Percentiles rank a stretch among this genome's conserved stretches.
Evolutionary conservation across 2,888 invertebrate genomes (phyloP).

Genomic region (Bembecia ichneumoniformis): DNA sequence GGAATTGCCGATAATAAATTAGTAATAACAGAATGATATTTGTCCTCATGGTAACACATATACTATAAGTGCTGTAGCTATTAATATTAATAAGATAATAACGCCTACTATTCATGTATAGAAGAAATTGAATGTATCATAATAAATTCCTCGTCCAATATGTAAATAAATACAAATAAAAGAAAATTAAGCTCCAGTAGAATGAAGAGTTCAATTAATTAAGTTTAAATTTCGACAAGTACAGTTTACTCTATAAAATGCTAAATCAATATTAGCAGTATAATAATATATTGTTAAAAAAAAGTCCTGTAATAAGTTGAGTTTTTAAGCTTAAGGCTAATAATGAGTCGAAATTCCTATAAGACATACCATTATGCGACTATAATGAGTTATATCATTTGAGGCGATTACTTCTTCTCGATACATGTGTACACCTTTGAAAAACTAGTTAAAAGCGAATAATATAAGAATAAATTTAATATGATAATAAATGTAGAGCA

Average conservation of each 20-base stretch:
- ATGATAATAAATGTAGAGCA: no score
- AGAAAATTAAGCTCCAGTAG: conserved; percentile 81
- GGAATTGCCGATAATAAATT: conserved; percentile 81
- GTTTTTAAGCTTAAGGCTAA: conserved; percentile 74
- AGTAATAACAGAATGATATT: conserved; percentile 86
- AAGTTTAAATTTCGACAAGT: conserved; percentile 81
- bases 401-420: no score
- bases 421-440: no score
- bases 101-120: conserved; percentile 77
- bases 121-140: conserved; percentile 61
- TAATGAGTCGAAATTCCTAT: conserved; percentile 79
- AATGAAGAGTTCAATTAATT: conserved; percentile 76
- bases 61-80: conserved; percentile 83
- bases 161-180: conserved; percentile 80
- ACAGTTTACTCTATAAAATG: conserved; percentile 77
- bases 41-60: conserved; percentile 85
- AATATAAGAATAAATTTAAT: no score
- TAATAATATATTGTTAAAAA: conserved; percentile 82
- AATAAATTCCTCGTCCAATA: conserved; percentile 75
- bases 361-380: no score
- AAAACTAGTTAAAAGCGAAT: no score
- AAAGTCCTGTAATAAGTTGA: conserved; percentile 79
- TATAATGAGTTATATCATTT: no score
- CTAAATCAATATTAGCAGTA: conserved; percentile 73
- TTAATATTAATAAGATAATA: conserved; percentile 76